Conservation (phyloP, 2,888 invertebrate species). For the Drosophila formosana region DNA sequence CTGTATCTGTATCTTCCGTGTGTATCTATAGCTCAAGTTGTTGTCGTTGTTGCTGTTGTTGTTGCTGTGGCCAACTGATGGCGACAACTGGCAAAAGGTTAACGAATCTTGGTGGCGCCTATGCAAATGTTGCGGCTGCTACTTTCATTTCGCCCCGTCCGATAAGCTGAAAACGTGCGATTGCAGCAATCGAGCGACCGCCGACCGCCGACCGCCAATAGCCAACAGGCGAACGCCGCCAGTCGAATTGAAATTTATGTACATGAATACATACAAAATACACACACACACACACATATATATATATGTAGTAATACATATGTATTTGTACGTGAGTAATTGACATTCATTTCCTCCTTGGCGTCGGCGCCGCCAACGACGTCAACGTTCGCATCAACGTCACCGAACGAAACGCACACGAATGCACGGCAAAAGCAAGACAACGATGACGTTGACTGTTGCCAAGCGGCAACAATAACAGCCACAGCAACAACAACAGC, state of each 20-base stretch:
- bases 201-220: background rate
- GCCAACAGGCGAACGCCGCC: slow-evolving; percentile 24
- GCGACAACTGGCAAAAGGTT: slow-evolving; percentile 55
- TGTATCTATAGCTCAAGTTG: background rate
- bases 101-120: slow-evolving; percentile 66
- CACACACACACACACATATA: slow-evolving; percentile 12
- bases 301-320: slow-evolving; percentile 19
- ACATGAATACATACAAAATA: slow-evolving; percentile 14
- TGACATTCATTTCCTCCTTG: slow-evolving; percentile 71
- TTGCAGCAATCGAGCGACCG: slow-evolving; percentile 51
- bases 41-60: slow-evolving; percentile 1
- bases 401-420: slow-evolving; percentile 23
- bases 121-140: slow-evolving; percentile 63
- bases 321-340: slow-evolving; percentile 61
- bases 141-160: slow-evolving; percentile 56
- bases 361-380: slow-evolving; percentile 40
- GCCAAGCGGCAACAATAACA: slow-evolving; percentile 52
- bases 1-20: slow-evolving; percentile 11
- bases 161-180: slow-evolving; percentile 55
- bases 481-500: slow-evolving; percentile 7
- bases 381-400: slow-evolving; percentile 28
- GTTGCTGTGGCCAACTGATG: slow-evolving; percentile 8
- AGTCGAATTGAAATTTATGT: slow-evolving; percentile 32
- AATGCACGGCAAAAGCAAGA: slow-evolving; percentile 16
- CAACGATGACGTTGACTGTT: slow-evolving; percentile 39